Evolutionary conservation across 2,888 invertebrate species (phyloP).

Genomic region (Eurois occulta): DNA sequence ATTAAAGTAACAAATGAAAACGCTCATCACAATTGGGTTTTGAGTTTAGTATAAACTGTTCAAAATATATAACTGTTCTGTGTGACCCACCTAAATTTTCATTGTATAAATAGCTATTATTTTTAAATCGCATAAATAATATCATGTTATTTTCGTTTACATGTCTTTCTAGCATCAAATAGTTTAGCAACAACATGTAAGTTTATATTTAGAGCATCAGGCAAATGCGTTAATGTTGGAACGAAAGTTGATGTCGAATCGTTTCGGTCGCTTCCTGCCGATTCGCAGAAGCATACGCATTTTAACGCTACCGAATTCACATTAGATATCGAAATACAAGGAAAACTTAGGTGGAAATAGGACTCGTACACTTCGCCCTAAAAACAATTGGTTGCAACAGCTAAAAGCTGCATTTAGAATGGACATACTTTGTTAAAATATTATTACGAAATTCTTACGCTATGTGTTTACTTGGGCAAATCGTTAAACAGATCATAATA

Average conservation of each 20-base stretch:
- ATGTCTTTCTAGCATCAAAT: slow-evolving; percentile 28
- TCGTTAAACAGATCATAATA: background rate
- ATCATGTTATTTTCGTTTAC: background rate
- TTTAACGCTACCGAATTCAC: slow-evolving; percentile 56
- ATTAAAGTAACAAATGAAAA: background rate
- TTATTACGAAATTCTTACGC: slow-evolving; percentile 12
- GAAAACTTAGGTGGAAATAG: slow-evolving; percentile 53
- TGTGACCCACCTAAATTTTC: background rate
- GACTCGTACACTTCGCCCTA: slow-evolving; percentile 26
- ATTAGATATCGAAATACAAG: slow-evolving; percentile 54
- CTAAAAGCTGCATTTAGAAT: slow-evolving; percentile 19
- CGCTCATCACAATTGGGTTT: background rate
- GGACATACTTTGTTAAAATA: slow-evolving; percentile 8
- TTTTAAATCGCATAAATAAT: background rate
- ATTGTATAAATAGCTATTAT: background rate
- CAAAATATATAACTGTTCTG: too few species aligned
- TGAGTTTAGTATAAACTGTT: background rate
- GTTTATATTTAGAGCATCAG: slow-evolving; percentile 69
- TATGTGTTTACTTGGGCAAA: slow-evolving; percentile 1
- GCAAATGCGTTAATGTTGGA: slow-evolving; percentile 66
- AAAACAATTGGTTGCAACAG: slow-evolving; percentile 35
- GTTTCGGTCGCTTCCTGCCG: slow-evolving; percentile 76
- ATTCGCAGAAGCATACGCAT: slow-evolving; percentile 73
- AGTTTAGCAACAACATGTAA: slow-evolving; percentile 45
- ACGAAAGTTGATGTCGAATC: slow-evolving; percentile 67